Evolutionary conservation across 92 coral and sea anemone species (phyloP), one percentile per base, ranked within the genome.

Genomic region (Pocillopora meandrina): DNA sequence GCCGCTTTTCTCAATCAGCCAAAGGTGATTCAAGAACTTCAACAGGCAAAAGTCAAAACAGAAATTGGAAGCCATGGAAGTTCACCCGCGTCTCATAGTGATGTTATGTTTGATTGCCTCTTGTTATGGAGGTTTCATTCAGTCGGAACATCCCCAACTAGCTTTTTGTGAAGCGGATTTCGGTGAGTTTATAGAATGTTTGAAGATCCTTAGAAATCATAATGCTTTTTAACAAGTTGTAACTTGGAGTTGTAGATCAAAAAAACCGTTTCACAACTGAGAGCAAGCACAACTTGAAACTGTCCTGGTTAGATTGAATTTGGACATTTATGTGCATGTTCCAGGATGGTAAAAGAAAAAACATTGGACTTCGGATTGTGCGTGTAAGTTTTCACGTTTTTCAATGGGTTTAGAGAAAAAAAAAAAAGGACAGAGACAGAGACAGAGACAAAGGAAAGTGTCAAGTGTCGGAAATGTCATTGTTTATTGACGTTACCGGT

Each of bases 101-200:
- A 13, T 65, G 26, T 65, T 65, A 19, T 65, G 21, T 23, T 19
- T 31, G 21, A 10, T 65, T 17, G n/a, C 70, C 1, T 31, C 70
- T 65, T 65, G n/a, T 18, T 31, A 19, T n/a, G 78, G 64, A 1
- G 81, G 81, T 17, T 1, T 77, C n/a, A 12, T 77, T 23, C 81
- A 62, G 65, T 61, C 31, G 16, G 81, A 77, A 18, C 81, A 77
- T 58, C 81, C 81, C 17, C 81, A 77, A 8, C 71, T 33, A 61
- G 81, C 71, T 6, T 77, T 77, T 77, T 77, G 81, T 61, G 34
- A 77, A 77, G 81, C 81, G 13, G 81, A 77, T 57, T 77, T 77
- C 19, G 81, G 81, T 77, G 36, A 71, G 75, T 34, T 34, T 26
- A 20, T 19, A 33, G 6, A 68, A 11, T 71, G 0, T 26, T 31